phyloP scores from a whole-genome alignment of 2,888 invertebrate species.

The Hemithea aestivaria region DNA sequence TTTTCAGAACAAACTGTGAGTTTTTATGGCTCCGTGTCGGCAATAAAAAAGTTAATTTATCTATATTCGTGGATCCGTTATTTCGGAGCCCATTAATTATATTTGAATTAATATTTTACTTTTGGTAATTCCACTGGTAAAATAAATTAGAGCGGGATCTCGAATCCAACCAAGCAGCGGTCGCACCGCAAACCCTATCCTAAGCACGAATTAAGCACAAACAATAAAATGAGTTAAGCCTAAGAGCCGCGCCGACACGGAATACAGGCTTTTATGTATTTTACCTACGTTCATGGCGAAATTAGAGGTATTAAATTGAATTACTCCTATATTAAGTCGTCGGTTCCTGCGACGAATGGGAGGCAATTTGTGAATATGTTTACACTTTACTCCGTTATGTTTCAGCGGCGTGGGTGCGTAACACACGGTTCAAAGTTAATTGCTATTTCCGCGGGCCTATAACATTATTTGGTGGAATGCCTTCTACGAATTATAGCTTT shows the following conservation, averaged over 20 bases:
- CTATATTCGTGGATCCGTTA: slow-evolving; percentile 15
- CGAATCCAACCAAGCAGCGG: slow-evolving; percentile 41
- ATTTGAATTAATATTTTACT: slow-evolving; percentile 27
- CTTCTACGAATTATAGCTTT: not conserved
- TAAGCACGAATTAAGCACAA: slow-evolving; percentile 44
- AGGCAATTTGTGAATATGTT: slow-evolving; percentile 14
- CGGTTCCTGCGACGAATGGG: slow-evolving; percentile 7
- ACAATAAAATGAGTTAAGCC: slow-evolving; percentile 46
- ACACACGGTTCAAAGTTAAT: slow-evolving; percentile 11
- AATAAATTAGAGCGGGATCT: slow-evolving; percentile 37
- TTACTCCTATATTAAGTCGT: slow-evolving; percentile 14
- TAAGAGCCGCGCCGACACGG: slow-evolving; percentile 24
- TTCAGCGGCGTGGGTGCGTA: slow-evolving; percentile 5
- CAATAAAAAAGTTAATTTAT: slow-evolving; percentile 22
- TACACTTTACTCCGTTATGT: slow-evolving; percentile 11
- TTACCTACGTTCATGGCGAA: slow-evolving; percentile 21
- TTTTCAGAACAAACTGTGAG: slow-evolving; percentile 16
- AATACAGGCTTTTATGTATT: slow-evolving; percentile 20
- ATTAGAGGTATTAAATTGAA: slow-evolving; percentile 20
- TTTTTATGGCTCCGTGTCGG: slow-evolving; percentile 13
- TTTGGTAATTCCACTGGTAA: slow-evolving; percentile 33
- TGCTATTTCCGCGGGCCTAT: not conserved
- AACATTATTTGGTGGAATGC: too few species aligned
- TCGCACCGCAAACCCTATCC: slow-evolving; percentile 32
- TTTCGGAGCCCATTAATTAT: slow-evolving; percentile 12